A percentile compares a stretch with the other conserved stretches of the same genome.
Evolutionary conservation across 35 echinoderm and acorn worm species (phyloP).

Genomic region (Eucidaris tribuloides): DNA sequence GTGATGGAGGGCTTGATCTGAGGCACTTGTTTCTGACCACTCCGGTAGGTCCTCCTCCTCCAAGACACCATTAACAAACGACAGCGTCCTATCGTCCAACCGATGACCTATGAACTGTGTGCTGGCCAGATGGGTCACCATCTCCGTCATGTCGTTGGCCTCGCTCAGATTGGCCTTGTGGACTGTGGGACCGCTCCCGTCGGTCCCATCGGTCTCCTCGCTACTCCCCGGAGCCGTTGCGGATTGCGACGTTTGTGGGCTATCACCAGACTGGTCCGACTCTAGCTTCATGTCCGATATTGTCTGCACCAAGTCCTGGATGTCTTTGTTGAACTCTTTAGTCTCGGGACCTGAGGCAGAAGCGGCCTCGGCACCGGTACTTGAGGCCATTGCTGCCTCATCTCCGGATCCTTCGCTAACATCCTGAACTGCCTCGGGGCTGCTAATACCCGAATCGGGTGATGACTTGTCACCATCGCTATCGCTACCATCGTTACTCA

Average conservation of each 20-base stretch:
- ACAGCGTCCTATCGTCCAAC: slow-evolving; percentile 71
- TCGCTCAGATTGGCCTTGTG: slow-evolving; percentile 78
- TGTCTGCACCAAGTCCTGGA: slow-evolving; percentile 18
- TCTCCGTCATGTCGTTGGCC: slow-evolving; percentile 73
- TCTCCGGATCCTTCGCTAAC: too few relatives aligned
- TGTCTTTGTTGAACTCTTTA: slow-evolving; percentile 4
- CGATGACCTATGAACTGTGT: slow-evolving; percentile 72
- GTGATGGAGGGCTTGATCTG: too few relatives aligned
- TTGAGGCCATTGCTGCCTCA: background rate
- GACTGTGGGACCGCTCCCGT: slow-evolving; percentile 26
- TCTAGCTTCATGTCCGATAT: slow-evolving; percentile 31
- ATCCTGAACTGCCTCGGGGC: slow-evolving; percentile 25
- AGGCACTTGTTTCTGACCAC: slow-evolving; percentile 39
- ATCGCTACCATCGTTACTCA: background rate
- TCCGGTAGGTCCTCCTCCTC: slow-evolving; percentile 58
- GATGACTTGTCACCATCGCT: slow-evolving; percentile 6
- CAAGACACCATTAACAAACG: slow-evolving; percentile 68
- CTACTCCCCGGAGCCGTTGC: background rate
- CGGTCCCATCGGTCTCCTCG: background rate
- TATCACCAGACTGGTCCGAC: background rate
- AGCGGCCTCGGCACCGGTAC: background rate
- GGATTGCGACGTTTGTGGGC: background rate
- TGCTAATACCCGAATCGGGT: slow-evolving; percentile 48
- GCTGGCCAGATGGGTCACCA: slow-evolving; percentile 77
- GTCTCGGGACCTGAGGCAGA: background rate